Percentiles rank a stretch among this genome's conserved stretches.
Conservation (phyloP, 2,888 invertebrate genomes). For the Idaea biselata region DNA sequence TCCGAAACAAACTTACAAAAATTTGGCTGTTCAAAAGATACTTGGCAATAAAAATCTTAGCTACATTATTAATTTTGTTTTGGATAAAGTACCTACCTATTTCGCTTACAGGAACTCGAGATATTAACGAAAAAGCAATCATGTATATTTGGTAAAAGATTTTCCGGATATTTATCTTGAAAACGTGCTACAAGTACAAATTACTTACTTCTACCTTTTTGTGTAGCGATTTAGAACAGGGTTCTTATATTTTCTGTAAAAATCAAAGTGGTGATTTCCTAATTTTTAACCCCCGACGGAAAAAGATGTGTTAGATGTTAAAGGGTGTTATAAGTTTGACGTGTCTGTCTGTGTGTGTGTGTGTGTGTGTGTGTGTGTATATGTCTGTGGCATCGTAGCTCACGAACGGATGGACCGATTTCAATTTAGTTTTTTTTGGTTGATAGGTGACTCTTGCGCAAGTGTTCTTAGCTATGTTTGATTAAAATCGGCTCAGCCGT, state of each 20-base stretch:
- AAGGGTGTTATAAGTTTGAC: too few species aligned
- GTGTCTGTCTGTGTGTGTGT: too few species aligned
- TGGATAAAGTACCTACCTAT: neutral
- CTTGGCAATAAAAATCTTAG: neutral
- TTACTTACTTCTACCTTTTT: neutral
- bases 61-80: neutral
- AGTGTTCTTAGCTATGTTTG: too few species aligned
- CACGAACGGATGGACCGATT: too few species aligned
- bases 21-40: neutral
- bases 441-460: too few species aligned
- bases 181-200: neutral
- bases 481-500: too few species aligned
- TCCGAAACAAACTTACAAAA: too few species aligned
- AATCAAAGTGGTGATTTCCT: neutral
- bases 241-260: neutral
- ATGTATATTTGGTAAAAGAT: neutral
- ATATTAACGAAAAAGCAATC: neutral
- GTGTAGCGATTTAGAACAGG: neutral
- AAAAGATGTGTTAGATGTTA: too few species aligned
- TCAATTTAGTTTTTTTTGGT: too few species aligned
- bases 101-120: neutral
- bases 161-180: neutral
- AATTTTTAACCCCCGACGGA: too few species aligned
- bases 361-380: too few species aligned
- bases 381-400: too few species aligned